phyloP scores from a whole-genome alignment of 2,888 invertebrate genomes.

The Leptopterna dolabrata region DNA sequence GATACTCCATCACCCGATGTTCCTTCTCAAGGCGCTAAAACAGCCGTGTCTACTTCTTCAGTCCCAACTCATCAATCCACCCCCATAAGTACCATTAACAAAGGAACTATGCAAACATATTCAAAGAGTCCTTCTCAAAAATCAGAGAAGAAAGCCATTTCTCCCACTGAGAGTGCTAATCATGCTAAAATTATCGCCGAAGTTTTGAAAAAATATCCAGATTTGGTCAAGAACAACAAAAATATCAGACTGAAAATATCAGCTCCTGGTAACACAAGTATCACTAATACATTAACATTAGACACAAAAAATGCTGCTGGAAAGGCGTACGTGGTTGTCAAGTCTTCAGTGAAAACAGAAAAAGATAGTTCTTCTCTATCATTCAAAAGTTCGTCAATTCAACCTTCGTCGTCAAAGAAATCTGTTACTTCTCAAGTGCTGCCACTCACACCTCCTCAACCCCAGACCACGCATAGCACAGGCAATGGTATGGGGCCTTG shows the following conservation, averaged over 20 bases:
- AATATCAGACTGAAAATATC: constrained; percentile 88
- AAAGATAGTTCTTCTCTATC: constrained; percentile 59
- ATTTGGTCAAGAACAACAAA: constrained; percentile 86
- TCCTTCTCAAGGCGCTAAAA: not conserved
- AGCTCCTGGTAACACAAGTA: constrained; percentile 60
- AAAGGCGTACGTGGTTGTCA: constrained; percentile 69
- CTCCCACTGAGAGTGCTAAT: constrained; percentile 67
- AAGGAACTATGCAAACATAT: constrained; percentile 23
- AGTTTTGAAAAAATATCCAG: constrained; percentile 88
- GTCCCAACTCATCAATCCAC: not conserved
- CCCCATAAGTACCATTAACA: not conserved
- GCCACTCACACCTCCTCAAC: not conserved
- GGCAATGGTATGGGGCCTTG: constrained; percentile 68
- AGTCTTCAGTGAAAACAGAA: constrained; percentile 64
- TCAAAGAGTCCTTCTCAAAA: not conserved
- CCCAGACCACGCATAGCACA: not conserved
- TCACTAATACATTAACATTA: constrained; percentile 42
- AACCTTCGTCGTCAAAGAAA: not conserved
- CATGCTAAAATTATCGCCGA: constrained; percentile 86
- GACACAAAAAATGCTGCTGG: constrained; percentile 56
- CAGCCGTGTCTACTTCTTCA: not conserved
- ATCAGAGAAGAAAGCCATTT: not conserved
- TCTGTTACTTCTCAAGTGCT: not conserved
- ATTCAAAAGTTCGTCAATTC: constrained; percentile 17
- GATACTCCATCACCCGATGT: not conserved